Conservation (phyloP, 2,113 vertebrate species). For the Calyptomena viridis region DNA sequence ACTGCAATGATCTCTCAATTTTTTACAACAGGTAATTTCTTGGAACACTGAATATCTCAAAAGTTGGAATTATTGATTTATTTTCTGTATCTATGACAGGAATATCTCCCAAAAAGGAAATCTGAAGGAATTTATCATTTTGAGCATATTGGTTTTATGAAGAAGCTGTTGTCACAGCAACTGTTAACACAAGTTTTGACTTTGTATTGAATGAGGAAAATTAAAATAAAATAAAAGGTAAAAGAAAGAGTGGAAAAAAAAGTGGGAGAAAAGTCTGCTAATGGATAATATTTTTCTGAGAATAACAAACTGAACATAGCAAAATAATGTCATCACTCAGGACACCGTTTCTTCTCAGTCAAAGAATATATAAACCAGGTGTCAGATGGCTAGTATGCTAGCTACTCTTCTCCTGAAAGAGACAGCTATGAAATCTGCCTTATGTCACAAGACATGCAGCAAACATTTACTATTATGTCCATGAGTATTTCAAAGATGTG, state of each 20-base stretch:
- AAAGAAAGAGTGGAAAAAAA: background rate
- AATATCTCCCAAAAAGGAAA: background rate
- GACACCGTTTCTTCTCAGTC: background rate
- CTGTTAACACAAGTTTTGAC: background rate
- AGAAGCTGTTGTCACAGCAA: background rate
- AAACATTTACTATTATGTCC: background rate
- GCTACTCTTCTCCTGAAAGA: background rate
- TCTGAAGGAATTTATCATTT: background rate
- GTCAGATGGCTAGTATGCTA: background rate
- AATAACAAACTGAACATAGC: slow-evolving; percentile 7
- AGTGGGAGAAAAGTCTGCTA: background rate
- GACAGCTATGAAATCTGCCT: background rate
- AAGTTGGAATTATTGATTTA: background rate
- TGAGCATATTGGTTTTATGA: background rate
- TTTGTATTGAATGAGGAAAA: background rate
- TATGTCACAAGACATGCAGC: background rate
- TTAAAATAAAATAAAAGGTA: background rate
- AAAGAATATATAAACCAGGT: background rate
- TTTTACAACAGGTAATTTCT: background rate
- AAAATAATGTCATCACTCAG: background rate
- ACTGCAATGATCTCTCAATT: background rate
- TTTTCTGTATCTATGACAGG: background rate
- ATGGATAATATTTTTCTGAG: background rate
- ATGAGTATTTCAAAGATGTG: background rate
- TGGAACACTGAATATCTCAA: background rate